Percentiles rank a stretch among this genome's conserved stretches.
Conservation (phyloP, 2,797 vertebrate species). For the Squalus acanthias region DNA sequence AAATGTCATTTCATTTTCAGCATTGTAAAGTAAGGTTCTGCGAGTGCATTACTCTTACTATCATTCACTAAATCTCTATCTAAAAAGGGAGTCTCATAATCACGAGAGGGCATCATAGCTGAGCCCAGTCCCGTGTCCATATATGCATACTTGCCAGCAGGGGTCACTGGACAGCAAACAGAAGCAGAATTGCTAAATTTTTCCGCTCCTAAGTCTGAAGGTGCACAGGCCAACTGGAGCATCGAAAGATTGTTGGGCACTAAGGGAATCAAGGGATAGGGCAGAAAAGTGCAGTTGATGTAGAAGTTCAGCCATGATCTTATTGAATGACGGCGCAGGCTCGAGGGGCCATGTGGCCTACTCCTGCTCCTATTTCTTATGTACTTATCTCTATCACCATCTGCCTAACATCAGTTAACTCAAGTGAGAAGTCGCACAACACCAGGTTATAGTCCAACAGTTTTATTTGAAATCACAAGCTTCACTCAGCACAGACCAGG, state of each 20-base stretch:
- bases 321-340: neutral
- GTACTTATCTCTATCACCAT: too few relatives aligned
- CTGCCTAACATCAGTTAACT: neutral
- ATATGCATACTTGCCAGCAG: neutral
- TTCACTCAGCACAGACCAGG: neutral
- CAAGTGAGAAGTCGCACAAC: too few relatives aligned
- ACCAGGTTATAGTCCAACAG: too few relatives aligned
- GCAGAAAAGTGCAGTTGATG: neutral
- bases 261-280: neutral
- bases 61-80: neutral
- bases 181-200: neutral
- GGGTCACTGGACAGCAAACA: neutral
- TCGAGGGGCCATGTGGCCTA: too few relatives aligned
- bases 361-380: too few relatives aligned
- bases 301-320: neutral
- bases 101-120: neutral
- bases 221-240: neutral
- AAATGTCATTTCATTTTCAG: neutral
- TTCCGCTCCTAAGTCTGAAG: neutral
- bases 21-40: neutral
- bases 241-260: neutral
- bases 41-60: neutral
- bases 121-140: neutral
- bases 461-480: too few relatives aligned
- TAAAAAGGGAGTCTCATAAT: neutral